Base-by-base conservation (phyloP, 2,797 vertebrate genomes). In the Heteromormyrus szaboi region DNA sequence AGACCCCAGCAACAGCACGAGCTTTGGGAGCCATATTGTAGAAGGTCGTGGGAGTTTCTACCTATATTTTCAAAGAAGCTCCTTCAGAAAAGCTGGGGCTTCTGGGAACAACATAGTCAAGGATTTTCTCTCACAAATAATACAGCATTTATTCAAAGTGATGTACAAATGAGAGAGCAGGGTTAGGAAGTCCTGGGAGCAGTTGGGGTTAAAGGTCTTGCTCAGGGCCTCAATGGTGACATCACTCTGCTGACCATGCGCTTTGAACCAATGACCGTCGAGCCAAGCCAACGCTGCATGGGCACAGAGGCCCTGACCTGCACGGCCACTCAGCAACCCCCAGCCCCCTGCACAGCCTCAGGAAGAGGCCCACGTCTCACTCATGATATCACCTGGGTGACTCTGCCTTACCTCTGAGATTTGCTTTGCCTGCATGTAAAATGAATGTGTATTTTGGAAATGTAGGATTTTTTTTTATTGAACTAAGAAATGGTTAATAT, bases 401-500 rank as follows among this genome's bases (percentile, higher is more conserved):
- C 22, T 72, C 29, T 17, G 33, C 29, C 12, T 37, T 17, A 72
- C 37, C 37, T 29, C 9, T 72, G 65, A 72, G 25, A 37, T 72
- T 72, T 72, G 29, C 3, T 19, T 41, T 19, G 37, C 37, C 72
- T 79, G 37, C 37, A 44, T 79, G 37, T 72, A 72, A 72, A 72
- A 12, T 72, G 65, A 72, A 72, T 79, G 17, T 79, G 17, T 41
- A 8, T 44, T 79, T 44, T 79, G 72, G 29, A 17, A 79, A 79
- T 44, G 14, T 44, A 79, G 37, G 8, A 44, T 79, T 79, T 37
- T 37, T 7, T 29, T 29, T 68, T 68, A 4, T 79, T 6, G 72
- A 79, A 44, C 72, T 79, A 79, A 41, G 72, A 79, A 79, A 79
- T 79, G 72, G 72, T 79, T 79, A 79, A 79, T 41, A 44, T 79